Evolutionary conservation across 2,113 vertebrate genomes (phyloP).

Genomic region (Rhinopomastus cyanomelas): DNA sequence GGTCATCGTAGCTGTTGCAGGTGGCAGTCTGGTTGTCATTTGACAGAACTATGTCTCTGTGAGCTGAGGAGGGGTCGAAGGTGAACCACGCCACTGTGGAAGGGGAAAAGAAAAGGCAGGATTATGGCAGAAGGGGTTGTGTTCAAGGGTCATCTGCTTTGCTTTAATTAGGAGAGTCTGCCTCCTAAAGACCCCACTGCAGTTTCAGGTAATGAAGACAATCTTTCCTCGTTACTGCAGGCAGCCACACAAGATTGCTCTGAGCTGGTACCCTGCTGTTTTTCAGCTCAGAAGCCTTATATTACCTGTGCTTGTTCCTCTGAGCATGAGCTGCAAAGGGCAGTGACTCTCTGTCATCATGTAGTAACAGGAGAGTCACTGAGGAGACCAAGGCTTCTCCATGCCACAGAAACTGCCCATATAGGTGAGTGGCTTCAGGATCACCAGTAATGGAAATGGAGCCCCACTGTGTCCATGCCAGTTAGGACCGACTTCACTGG

Average conservation of each 20-base stretch:
- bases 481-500: not conserved
- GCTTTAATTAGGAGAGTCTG: not conserved
- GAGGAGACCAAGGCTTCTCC: not conserved
- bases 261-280: not conserved
- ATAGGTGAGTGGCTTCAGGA: not conserved
- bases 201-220: not conserved
- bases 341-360: not conserved
- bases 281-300: not conserved
- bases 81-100: conserved; percentile 95
- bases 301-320: not conserved
- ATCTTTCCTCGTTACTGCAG: not conserved
- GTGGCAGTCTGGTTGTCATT: conserved; percentile 94
- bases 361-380: not conserved
- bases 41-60: conserved; percentile 92
- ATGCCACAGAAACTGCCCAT: not conserved
- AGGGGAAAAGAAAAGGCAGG: not conserved
- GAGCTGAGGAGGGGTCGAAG: conserved; percentile 92
- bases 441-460: not conserved
- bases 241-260: not conserved
- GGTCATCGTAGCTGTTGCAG: conserved; percentile 96
- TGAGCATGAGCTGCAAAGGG: not conserved
- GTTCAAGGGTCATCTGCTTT: not conserved
- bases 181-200: not conserved
- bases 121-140: not conserved
- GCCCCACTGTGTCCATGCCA: not conserved